Evolutionary conservation across 35 echinoderm and acorn worm species (phyloP), one percentile per base, ranked within the genome.

Genomic region (Apostichopus parvimensis): DNA sequence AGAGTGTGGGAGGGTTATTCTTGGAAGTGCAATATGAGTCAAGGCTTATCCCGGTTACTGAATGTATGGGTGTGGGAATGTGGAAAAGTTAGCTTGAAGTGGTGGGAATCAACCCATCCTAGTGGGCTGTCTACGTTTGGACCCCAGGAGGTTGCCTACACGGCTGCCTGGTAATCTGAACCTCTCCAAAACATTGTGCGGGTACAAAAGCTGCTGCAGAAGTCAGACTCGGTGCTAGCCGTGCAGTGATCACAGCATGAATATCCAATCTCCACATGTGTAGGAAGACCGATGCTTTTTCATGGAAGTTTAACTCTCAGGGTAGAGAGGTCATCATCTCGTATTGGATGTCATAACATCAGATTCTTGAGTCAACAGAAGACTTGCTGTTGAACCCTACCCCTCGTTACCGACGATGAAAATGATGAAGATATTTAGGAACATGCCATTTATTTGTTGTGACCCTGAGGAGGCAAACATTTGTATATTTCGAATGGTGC

Each of bases 21-120:
- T 21, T 60, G 81, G 81, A 84, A 84, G 81, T 62, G 57, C 81
- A 60, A 20, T 84, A 58, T 84, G 81, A 84, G 81, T 84, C 81
- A 84, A 58, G 11, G 81, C 14, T 84, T 55, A 17, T 58, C 15
- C 81, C 55, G 15, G 81, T 84, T 84, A 59, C 81, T 84, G 81
- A 23, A 84, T 45, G 34, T 45, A 84, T 24, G 57, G n/a, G 81
- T 59, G 81, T 60, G 81, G 17, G 56, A 59, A 84, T 58, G 22
- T 57, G 58, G 54, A 84, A 57, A 84, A 11, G 6, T 59, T 59
- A 59, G 57, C 6, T 22, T 84, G 81, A 59, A 59, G 81, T 58
- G 57, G 54, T 84, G 81, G 21, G 55, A 20, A 22, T 59, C 58
- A 84, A 84, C 55, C 81, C 81, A 56, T 21, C 81, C n/a, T 84